Evolutionary conservation across 2,113 vertebrate species (phyloP), one percentile per base, ranked within the genome.

Genomic region (Brachyistius frenatus): DNA sequence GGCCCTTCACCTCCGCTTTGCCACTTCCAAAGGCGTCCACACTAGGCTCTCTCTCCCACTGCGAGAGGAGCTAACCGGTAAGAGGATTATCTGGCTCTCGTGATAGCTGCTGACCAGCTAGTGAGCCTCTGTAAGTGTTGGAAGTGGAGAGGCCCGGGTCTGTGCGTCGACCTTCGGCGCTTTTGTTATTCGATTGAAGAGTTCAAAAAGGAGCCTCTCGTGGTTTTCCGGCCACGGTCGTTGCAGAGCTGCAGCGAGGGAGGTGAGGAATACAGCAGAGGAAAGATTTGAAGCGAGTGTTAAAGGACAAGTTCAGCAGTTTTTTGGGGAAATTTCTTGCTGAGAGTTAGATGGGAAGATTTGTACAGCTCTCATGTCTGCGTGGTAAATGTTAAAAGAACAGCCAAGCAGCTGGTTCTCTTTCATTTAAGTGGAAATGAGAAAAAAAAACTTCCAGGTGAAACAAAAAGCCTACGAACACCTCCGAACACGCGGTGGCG

Each of bases 21-120:
- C 41, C 73, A n/a, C 80, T 46, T 77, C 50, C 35, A 56, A 65
- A 64, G 5, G 0, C 63, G 65, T n/a, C 30, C 62, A 36, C 50
- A 74, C 67, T 16, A 52, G 73, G 60, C 56, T 63, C 66, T 72
- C 71, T 78, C 57, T 74, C 66, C 58, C 63, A 10, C 84, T 80
- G 76, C 58, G 67, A 83, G 39, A 64, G 46, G 41, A 10, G 76
- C 64, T 71, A 55, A 75, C 5, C 0, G 41, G 16, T 70, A 70
- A 86, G 85, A 68, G 67, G 80, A 88, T 91, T 81, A 72, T 33
- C 32, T 63, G 55, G 79, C 49, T 44, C 15, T 77, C 74, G 50
- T 78, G 50, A 82, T 86, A 80, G 72, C 76, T 54, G 78, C 86
- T 88, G 80, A 76, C 68, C 62, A 66, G 35, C 39, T 15, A 32